Evolutionary conservation across 1,140 invertebrate genomes (phyloP).

Genomic region (Lamellibrachia luymesi): DNA sequence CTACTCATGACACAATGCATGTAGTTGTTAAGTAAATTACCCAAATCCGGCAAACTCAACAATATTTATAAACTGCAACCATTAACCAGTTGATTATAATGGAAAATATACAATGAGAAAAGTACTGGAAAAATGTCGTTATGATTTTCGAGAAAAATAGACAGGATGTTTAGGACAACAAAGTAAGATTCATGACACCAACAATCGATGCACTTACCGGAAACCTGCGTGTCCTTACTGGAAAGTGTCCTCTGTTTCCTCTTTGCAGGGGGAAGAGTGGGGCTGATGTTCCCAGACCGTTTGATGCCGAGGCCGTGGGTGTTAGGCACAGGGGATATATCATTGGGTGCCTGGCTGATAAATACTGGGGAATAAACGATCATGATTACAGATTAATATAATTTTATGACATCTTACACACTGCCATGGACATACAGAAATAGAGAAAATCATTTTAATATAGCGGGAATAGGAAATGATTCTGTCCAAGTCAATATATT

Average conservation of each 20-base stretch:
- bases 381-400: not conserved
- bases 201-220: not conserved
- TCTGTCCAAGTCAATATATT: too few species aligned
- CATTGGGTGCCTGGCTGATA: not conserved
- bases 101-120: not conserved
- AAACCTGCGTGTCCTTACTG: not conserved
- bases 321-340: conserved; percentile 10
- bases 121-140: not conserved
- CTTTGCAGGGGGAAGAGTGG: not conserved
- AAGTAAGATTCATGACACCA: not conserved
- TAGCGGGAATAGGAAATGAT: too few species aligned
- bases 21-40: not conserved
- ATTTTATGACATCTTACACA: not conserved
- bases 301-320: not conserved
- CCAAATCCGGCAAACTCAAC: not conserved
- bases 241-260: not conserved
- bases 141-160: not conserved
- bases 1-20: not conserved
- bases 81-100: not conserved
- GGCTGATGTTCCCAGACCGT: not conserved
- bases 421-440: not conserved
- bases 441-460: not conserved
- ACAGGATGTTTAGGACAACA: not conserved
- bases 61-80: not conserved
- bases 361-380: not conserved